Percentiles rank a stretch among this genome's conserved stretches.
Evolutionary conservation across 2,888 invertebrate genomes (phyloP).

Genomic region (Mimas tiliae): DNA sequence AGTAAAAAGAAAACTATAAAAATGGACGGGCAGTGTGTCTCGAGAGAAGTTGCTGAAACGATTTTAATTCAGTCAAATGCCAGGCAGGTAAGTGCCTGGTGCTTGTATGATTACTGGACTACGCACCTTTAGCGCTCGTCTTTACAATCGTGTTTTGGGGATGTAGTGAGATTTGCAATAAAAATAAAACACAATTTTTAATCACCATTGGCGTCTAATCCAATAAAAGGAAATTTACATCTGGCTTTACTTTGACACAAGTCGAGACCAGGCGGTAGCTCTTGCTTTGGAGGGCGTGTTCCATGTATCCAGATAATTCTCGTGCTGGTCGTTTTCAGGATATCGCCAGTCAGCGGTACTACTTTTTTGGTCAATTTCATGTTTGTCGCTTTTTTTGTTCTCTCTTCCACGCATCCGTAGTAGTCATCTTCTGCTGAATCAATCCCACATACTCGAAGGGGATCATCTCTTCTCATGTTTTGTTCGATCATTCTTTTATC

Average conservation of each 20-base stretch:
- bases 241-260: constrained; percentile 21
- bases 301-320: constrained; percentile 27
- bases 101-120: too few species aligned
- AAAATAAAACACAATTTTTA: background rate
- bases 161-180: background rate
- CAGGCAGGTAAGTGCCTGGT: too few species aligned
- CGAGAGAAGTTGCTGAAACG: too few species aligned
- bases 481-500: background rate
- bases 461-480: constrained; percentile 10
- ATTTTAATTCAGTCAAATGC: too few species aligned
- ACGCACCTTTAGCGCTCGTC: too few species aligned
- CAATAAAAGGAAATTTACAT: constrained; percentile 29
- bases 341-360: background rate
- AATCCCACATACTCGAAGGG: constrained; percentile 34
- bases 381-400: too few species aligned
- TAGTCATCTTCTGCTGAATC: constrained; percentile 46
- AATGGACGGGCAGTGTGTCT: too few species aligned
- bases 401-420: constrained; percentile 39
- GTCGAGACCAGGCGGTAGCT: background rate
- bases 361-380: background rate
- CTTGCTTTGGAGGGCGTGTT: constrained; percentile 22
- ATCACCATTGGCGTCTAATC: background rate
- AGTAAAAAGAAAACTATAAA: too few species aligned
- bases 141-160: too few species aligned
- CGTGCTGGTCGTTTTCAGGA: constrained; percentile 25